phyloP scores from a whole-genome alignment of 1,140 invertebrate genomes.

The Harpegnathos saltator region DNA sequence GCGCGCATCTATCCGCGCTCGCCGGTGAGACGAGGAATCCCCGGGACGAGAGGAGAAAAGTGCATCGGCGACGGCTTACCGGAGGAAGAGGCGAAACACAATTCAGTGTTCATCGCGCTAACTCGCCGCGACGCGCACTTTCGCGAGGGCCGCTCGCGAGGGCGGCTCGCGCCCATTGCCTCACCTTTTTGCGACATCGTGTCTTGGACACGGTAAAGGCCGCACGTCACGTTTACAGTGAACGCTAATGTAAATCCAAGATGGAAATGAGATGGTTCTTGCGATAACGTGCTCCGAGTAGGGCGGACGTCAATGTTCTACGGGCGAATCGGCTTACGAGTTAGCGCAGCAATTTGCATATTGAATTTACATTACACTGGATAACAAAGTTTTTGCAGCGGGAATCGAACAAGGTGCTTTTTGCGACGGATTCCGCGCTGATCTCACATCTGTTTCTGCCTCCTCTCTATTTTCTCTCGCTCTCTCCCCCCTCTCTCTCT shows the following conservation, averaged over 20 bases:
- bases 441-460: slow-evolving; percentile 25
- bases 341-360: slow-evolving; percentile 44
- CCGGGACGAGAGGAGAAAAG: slow-evolving; percentile 20
- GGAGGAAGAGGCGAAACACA: slow-evolving; percentile 14
- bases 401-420: slow-evolving; percentile 38
- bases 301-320: slow-evolving; percentile 28
- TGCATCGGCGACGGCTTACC: background rate
- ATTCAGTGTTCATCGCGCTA: slow-evolving; percentile 43
- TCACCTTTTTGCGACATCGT: slow-evolving; percentile 8
- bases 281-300: slow-evolving; percentile 23
- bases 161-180: too few relatives aligned
- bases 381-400: slow-evolving; percentile 47
- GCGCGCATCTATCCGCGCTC: slow-evolving; percentile 11
- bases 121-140: slow-evolving; percentile 23
- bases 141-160: background rate
- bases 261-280: slow-evolving; percentile 55
- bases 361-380: slow-evolving; percentile 58
- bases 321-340: slow-evolving; percentile 1
- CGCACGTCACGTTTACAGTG: slow-evolving; percentile 42
- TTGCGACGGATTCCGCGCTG: background rate
- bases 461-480: too few relatives aligned
- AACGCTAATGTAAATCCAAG: slow-evolving; percentile 51
- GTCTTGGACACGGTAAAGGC: slow-evolving; percentile 1
- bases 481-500: background rate
- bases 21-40: slow-evolving; percentile 19